Conservation (phyloP, 2,113 vertebrate species). For the Tringa solitaria region DNA sequence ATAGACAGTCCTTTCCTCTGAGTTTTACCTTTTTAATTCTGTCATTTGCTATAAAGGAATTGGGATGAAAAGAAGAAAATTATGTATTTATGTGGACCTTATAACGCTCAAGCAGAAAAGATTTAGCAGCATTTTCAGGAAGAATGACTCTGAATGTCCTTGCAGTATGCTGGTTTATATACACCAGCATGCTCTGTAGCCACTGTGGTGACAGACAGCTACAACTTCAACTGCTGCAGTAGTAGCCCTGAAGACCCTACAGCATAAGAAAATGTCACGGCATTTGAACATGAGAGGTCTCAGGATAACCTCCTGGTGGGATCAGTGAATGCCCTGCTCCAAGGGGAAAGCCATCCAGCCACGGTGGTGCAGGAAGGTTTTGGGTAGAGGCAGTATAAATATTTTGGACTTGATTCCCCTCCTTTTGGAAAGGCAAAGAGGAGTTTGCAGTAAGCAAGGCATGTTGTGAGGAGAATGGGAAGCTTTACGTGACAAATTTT, state of each 20-base stretch:
- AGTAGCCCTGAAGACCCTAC: neutral
- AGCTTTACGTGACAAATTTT: neutral
- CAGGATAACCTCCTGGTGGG: neutral
- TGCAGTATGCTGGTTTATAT: neutral
- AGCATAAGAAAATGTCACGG: neutral
- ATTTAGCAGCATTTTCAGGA: neutral
- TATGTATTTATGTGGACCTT: neutral
- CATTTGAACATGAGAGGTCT: neutral
- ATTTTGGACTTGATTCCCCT: neutral
- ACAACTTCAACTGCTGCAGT: neutral
- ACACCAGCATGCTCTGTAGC: neutral
- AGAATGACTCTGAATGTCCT: neutral
- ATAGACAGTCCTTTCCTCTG: neutral
- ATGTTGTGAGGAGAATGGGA: fast-evolving
- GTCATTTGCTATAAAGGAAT: neutral
- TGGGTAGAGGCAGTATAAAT: neutral
- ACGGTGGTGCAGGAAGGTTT: neutral
- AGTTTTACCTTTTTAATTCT: neutral
- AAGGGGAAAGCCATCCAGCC: neutral
- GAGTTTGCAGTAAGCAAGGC: neutral
- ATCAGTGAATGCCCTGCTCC: neutral
- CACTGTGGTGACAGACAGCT: neutral
- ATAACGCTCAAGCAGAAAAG: neutral
- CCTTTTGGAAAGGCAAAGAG: neutral
- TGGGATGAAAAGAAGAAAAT: neutral